Conservation (phyloP, 1,140 invertebrate species). For the Meloidogyne hapla region DNA sequence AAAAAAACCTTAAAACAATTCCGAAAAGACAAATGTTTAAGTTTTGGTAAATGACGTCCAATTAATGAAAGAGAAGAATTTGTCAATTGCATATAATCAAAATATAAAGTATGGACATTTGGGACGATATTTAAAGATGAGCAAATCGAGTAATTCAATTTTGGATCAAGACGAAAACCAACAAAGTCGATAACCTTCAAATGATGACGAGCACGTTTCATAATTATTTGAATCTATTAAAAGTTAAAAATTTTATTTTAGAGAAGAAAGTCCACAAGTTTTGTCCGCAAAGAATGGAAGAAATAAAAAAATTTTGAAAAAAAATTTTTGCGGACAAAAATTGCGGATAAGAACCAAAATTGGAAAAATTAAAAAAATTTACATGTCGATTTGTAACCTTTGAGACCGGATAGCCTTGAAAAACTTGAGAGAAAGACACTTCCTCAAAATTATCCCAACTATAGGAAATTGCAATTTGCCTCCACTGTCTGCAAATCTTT, state of each 20-base stretch:
- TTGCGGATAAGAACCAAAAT: background rate
- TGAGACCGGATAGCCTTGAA: background rate
- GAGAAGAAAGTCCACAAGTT: background rate
- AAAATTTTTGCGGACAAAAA: background rate
- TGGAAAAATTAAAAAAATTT: background rate
- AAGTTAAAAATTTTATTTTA: background rate
- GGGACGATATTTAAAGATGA: slow-evolving; percentile 7
- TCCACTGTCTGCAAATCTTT: slow-evolving; percentile 10
- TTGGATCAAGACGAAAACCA: background rate
- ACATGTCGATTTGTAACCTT: background rate
- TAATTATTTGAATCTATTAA: slow-evolving; percentile 21
- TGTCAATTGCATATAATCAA: slow-evolving; percentile 18
- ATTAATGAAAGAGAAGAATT: slow-evolving; percentile 21
- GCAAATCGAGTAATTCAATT: slow-evolving; percentile 19
- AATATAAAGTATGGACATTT: slow-evolving; percentile 8
- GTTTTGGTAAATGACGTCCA: slow-evolving; percentile 8
- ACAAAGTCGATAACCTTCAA: slow-evolving; percentile 10
- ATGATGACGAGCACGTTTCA: slow-evolving; percentile 14
- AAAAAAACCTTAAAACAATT: slow-evolving; percentile 26
- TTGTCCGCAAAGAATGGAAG: background rate
- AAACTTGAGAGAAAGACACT: background rate
- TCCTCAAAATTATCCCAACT: slow-evolving; percentile 13
- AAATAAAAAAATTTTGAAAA: too few relatives aligned
- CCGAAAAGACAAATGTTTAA: slow-evolving; percentile 11
- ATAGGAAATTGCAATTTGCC: slow-evolving; percentile 3